phyloP scores from a whole-genome alignment of 2,888 invertebrate species.

The Nasonia oneida region DNA sequence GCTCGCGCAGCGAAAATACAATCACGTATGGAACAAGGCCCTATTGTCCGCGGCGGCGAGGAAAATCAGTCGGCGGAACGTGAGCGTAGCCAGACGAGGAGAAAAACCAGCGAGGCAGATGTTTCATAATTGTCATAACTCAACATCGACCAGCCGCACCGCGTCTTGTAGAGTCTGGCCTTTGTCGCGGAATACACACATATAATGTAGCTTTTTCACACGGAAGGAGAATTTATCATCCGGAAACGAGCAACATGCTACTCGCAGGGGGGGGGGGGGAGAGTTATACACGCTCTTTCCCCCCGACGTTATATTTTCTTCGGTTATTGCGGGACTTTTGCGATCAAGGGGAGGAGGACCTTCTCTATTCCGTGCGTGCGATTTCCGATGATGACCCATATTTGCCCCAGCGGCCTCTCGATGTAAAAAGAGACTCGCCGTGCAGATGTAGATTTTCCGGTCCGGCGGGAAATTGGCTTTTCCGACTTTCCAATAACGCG shows the following conservation, averaged over 20 bases:
- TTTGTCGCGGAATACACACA: conserved; percentile 31
- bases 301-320: conserved; percentile 51
- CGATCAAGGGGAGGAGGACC: background rate
- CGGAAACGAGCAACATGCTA: conserved; percentile 30
- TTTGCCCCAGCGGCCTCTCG: conserved; percentile 17
- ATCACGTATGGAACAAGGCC: background rate
- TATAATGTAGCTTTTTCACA: background rate
- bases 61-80: background rate
- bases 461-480: background rate
- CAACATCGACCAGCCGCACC: conserved; percentile 5
- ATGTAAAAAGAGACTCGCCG: conserved; percentile 39
- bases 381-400: conserved; percentile 53
- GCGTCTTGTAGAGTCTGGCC: conserved; percentile 37
- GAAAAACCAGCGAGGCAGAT: conserved; percentile 36
- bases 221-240: conserved; percentile 57
- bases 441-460: conserved; percentile 42
- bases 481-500: background rate
- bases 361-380: conserved; percentile 49
- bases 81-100: background rate
- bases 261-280: background rate
- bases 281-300: background rate
- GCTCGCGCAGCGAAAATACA: background rate
- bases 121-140: conserved; percentile 50
- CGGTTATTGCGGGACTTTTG: conserved; percentile 50
- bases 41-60: background rate